Conservation (phyloP, 1,140 invertebrate species). For the Calycopis cecrops region DNA sequence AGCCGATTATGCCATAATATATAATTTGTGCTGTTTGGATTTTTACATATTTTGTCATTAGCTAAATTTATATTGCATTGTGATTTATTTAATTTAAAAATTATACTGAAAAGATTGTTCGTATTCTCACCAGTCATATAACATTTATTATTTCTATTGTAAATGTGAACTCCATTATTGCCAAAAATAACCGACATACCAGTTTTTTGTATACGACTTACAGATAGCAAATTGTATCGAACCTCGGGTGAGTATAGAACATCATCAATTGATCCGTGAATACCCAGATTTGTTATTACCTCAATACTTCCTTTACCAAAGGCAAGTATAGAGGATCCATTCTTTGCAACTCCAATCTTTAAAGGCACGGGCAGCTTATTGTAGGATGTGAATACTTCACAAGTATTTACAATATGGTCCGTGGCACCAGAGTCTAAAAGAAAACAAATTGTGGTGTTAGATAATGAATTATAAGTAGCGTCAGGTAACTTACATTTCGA, state of each 20-base stretch:
- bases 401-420: background rate
- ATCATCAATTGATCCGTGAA: background rate
- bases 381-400: background rate
- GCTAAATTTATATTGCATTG: constrained; percentile 3
- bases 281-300: background rate
- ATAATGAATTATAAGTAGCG: no score
- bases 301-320: background rate
- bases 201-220: constrained; percentile 5
- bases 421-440: background rate
- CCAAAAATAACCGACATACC: background rate
- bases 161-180: background rate
- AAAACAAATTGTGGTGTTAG: no score
- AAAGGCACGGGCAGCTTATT: background rate
- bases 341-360: no score
- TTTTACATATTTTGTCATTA: background rate
- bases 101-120: constrained; percentile 10
- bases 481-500: no score
- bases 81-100: constrained; percentile 1
- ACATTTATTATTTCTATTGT: constrained; percentile 1
- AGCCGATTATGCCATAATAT: constrained; percentile 8
- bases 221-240: constrained; percentile 2
- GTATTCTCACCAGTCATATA: background rate
- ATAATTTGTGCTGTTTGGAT: constrained; percentile 9
- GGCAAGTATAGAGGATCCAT: background rate
- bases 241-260: constrained; percentile 1